These are phyloP conservation scores for Actenoides hombroni DNA, from an alignment of 2,113 vertebrate genomes.

Conservation along the genomic window DNA sequence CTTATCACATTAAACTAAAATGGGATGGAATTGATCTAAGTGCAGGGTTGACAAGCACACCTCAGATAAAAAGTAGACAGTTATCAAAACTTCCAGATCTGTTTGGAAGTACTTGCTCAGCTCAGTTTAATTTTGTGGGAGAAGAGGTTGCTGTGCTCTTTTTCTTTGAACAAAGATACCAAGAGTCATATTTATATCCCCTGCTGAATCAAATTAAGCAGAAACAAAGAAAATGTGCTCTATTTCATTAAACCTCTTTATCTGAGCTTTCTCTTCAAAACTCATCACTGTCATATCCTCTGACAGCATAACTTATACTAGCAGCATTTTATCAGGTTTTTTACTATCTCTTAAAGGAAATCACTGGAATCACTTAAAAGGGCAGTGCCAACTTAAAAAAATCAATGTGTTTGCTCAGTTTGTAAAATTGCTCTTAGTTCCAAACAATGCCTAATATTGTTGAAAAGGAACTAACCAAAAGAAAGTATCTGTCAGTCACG, in stretches of 20 bases:
- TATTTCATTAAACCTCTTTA: conserved; percentile 8
- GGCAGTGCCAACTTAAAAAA: not conserved
- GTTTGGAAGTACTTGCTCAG: not conserved
- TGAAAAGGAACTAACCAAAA: not conserved
- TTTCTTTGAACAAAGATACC: not conserved
- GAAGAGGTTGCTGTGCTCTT: not conserved
- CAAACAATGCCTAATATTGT: not conserved
- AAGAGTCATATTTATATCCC: not conserved
- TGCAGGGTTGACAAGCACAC: not conserved
- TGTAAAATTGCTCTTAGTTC: not conserved
- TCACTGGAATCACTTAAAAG: not conserved
- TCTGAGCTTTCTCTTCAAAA: conserved; percentile 2
- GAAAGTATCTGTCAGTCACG: not conserved
- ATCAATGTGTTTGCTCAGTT: not conserved
- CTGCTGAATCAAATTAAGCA: conserved; percentile 27
- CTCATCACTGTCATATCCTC: not conserved
- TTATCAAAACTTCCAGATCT: not conserved
- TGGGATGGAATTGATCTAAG: not conserved
- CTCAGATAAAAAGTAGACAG: not conserved
- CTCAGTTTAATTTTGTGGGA: not conserved
- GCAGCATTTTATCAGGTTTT: not conserved
- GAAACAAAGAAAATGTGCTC: conserved; percentile 37
- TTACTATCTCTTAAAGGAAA: not conserved
- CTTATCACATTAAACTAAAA: not conserved
- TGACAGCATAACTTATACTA: not conserved